Evolutionary conservation across 2,113 vertebrate genomes (phyloP), one percentile per base, ranked within the genome.

Genomic region (Erythrolamprus reginae): DNA sequence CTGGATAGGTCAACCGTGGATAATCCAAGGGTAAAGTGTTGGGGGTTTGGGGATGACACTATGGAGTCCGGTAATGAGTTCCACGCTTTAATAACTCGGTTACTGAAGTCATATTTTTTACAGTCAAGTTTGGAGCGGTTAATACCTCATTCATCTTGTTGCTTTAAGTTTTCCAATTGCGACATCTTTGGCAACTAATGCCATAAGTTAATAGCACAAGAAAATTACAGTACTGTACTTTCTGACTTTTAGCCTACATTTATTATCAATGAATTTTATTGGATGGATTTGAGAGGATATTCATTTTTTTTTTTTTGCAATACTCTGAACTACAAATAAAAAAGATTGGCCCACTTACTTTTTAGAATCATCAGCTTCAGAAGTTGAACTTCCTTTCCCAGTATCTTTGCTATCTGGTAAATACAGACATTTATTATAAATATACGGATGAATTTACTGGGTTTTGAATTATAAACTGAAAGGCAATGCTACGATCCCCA

Each of bases 311-410:
- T 10, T 52, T 21, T 61, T 24, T 61, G 82, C 28, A 84, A 84
- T 2, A 61, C 4, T 84, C 15, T 38, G 17, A 33, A 91, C 4
- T 15, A 38, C 51, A 50, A 42, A 15, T 28, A 23, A 19, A 61
- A 87, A 23, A n/a, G n/a, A n/a, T n/a, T n/a, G n/a, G n/a, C n/a
- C n/a, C 45, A 65, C 90, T 91, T 89, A 89, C 91, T 86, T 89
- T 12, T 47, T 45, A 61, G 53, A 51, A 19, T 28, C 45, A 58
- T 52, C 84, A 52, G 47, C 19, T 86, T 45, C 45, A 83, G 91
- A 38, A 9, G 88, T 9, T 83, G 88, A 42, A 21, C 33, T 21
- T 58, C 13, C 53, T 61, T 87, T 42, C 47, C 26, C 84, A 52
- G 42, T 17, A 5, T 52, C 85, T 61, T 52, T 58, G 47, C 9